Base-by-base conservation (phyloP, 2,888 invertebrate genomes). In the Dryadula phaetusa region DNA sequence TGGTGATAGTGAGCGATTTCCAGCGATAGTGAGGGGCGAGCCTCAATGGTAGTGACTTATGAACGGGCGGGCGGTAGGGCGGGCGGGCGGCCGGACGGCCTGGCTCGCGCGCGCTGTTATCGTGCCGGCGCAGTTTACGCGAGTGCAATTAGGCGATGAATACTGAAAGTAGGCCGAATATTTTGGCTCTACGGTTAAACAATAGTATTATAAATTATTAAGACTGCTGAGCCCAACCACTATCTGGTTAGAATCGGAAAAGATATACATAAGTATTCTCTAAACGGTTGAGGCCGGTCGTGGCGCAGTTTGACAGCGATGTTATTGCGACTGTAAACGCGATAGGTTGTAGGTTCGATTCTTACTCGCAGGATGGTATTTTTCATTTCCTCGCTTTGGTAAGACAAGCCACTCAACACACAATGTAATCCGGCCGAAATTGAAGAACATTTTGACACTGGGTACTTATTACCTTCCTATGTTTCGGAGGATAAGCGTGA, bases 1-100 rank as follows among this genome's bases (percentile, higher is more conserved):
- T 32, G 32, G 32, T 12, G 28, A 18, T 32, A 34, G 53, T 32
- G 18, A 16, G 53, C 18, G 53, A 53, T 53, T 8, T n/a, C 53
- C 18, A 6, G 20, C 37, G 54, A 54, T 54, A 54, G 54, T 34
- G 54, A 25, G 53, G 53, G 54, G 20, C 54, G 32, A 20, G 34
- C 54, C 54, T 14, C 54, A 28, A 7, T 1, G 37, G 34, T 20
- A 34, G 34, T 54, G 12, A 52, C 34, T 52, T 52, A 52, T 25
- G 34, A 5, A 16, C 52, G 25, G 32, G 14, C 25, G 28, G 16
- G 52, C 18, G 6, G n/a, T 16, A 16, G 42, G 16, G 42, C 42
- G n/a, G 16, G 42, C n/a, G 16, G 16, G 52, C 18, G 6, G n/a
- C 42, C 3, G 42, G 16, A 16, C 42, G n/a, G 16, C 16, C n/a